Evolutionary conservation across 2,888 invertebrate species (phyloP), one percentile per base, ranked within the genome.

Genomic region (Alloscopus bannaensis): DNA sequence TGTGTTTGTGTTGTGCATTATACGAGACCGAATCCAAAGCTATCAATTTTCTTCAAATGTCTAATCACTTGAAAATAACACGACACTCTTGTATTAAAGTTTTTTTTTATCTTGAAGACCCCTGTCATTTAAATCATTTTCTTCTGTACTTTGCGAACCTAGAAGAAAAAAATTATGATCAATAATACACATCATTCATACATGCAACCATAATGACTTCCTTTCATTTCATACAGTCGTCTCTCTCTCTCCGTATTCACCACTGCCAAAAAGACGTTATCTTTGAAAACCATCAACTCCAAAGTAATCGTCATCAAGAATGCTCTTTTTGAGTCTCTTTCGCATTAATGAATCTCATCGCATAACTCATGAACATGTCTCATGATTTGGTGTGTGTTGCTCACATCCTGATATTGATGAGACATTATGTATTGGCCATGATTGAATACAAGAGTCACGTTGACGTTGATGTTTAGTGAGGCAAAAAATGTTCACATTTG

Each of bases 111-210:
- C 36, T 13, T 60, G 31, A 29, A 60, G 22, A 31, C 60, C 40
- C 36, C 60, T 60, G 60, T 60, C 60, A 60, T n/a, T 60, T 60
- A 36, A 31, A 60, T 60, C 36, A 60, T 55, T 60, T 60, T 60
- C 36, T 31, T 18, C 20, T 36, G 36, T 60, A 60, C 31, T 8
- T 36, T 6, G 36, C 6, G 36, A 13, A 36, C 6, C 36, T 36
- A n/a, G n/a, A n/a, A n/a, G 36, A 6, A 13, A 36, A 36, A 36
- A 36, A 6, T n/a, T 47, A 47, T 47, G 47, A 47, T 47, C 47
- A 47, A 47, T 47, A 47, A 47, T 6, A n/a, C 47, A 47, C 47
- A 47, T 47, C 47, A 47, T n/a, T 47, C 47, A 47, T 47, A n/a
- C n/a, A 47, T 6, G n/a, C 4, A n/a, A 6, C 18, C 47, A 28